Conservation (phyloP, 2,113 vertebrate genomes). For the Elachura formosa region DNA sequence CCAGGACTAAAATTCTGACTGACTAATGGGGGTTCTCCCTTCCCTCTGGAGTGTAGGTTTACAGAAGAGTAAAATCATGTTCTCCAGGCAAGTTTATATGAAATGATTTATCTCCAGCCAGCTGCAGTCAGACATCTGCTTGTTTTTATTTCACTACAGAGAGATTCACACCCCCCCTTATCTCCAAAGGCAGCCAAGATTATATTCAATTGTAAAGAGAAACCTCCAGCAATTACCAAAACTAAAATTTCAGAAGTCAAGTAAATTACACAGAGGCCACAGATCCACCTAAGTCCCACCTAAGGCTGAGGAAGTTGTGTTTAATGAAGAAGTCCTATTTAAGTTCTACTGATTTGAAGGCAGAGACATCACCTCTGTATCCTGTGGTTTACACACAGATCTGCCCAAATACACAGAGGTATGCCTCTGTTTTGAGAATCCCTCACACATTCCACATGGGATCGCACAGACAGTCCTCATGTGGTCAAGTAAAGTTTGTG, state of each 20-base stretch:
- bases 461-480: not conserved
- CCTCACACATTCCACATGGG: slow-evolving; percentile 16
- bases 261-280: not conserved
- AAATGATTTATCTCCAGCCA: slow-evolving; percentile 54
- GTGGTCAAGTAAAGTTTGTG: slow-evolving; percentile 58
- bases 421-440: slow-evolving; percentile 39
- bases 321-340: not conserved
- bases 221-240: not conserved
- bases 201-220: not conserved
- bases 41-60: slow-evolving; percentile 28
- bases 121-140: slow-evolving; percentile 59
- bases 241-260: not conserved
- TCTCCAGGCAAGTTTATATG: slow-evolving; percentile 45
- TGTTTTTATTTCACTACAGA: slow-evolving; percentile 45
- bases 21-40: slow-evolving; percentile 50
- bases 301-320: not conserved
- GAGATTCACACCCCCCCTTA: not conserved
- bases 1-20: too few relatives aligned
- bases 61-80: slow-evolving; percentile 28
- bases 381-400: not conserved
- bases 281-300: not conserved
- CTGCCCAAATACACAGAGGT: not conserved
- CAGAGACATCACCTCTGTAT: not conserved
- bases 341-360: not conserved
- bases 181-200: slow-evolving; percentile 11